phyloP scores from a whole-genome alignment of 1,140 invertebrate genomes.

The Drosophila eugracilis region DNA sequence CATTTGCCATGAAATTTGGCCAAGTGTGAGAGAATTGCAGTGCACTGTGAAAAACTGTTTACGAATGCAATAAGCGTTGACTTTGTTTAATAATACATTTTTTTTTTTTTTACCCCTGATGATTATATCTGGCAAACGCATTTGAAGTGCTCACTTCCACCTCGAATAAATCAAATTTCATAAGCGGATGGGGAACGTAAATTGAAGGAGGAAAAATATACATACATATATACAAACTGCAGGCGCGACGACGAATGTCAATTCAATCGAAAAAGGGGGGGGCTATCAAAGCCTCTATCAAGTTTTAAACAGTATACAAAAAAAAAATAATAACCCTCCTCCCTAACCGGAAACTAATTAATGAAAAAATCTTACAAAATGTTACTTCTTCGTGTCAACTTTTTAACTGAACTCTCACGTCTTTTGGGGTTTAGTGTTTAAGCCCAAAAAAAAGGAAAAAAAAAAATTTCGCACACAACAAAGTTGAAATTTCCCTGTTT shows the following conservation, averaged over 20 bases:
- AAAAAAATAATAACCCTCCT: not conserved
- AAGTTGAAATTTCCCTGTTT: conserved; percentile 39
- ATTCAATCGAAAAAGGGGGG: conserved; percentile 49
- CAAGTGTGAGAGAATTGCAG: conserved; percentile 76
- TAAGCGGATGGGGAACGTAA: conserved; percentile 26
- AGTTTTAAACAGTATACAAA: not conserved
- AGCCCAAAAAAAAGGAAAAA: not conserved
- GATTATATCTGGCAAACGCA: conserved; percentile 73
- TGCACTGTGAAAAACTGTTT: conserved; percentile 56
- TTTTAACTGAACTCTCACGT: conserved; percentile 17
- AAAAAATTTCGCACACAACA: conserved; percentile 9
- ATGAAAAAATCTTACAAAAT: too few relatives aligned
- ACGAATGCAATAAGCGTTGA: conserved; percentile 68
- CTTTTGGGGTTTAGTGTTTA: conserved; percentile 1
- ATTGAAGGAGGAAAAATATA: conserved; percentile 2
- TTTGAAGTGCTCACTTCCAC: conserved; percentile 77
- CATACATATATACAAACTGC: conserved; percentile 9
- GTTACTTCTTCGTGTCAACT: not conserved
- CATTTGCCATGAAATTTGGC: conserved; percentile 73
- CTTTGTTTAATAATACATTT: not conserved
- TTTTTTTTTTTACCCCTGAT: conserved; percentile 11
- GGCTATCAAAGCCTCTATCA: not conserved
- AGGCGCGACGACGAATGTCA: conserved; percentile 22
- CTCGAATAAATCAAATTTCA: conserved; percentile 71
- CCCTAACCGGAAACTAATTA: conserved; percentile 42